Evolutionary conservation across 2,888 invertebrate species (phyloP), one percentile per base, ranked within the genome.

Genomic region (Tenthredo mesomela): DNA sequence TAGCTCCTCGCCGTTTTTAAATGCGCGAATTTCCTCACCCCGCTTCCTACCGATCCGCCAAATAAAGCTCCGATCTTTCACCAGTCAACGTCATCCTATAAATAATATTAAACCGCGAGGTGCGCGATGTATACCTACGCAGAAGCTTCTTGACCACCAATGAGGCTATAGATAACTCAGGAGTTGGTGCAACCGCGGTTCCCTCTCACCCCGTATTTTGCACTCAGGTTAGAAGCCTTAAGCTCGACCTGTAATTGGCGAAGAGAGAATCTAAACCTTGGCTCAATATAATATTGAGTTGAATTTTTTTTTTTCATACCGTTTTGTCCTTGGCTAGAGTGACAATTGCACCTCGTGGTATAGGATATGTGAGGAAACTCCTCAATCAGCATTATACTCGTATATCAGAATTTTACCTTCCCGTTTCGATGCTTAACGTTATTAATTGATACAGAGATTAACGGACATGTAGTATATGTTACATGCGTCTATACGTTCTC

Each of bases 151-250:
- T 43, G 40, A 54, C 50, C 71, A 43, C 71, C 71, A 70, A 70
- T 37, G 33, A 15, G 54, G 77, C 54, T 77, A 77, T 77, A 77
- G 77, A 77, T 77, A 77, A 73, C 71, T 43, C 21, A 73, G 71
- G 25, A 43, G 40, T 73, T 73, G 71, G 43, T 73, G 71, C 71
- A 73, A 73, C 43, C 43, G 43, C 71, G 29, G 21, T 43, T n/a
- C 71, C 67, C 67, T 33, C 67, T 67, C 21, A n/a, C 40, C 15
- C 25, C 43, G 43, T 21, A n/a, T 73, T 73, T 21, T 40, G n/a
- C 25, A 43, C 70, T 43, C 25, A 43, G 40, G n/a, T 43, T 43
- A 43, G 71, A 43, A 73, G 71, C 9, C 43, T 43, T 15, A 40
- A n/a, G 37, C 40, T 21, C 18, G 25, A n/a, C 12, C 40, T 40